phyloP scores from a whole-genome alignment of 2,113 vertebrate genomes.

The Pimephales promelas region DNA sequence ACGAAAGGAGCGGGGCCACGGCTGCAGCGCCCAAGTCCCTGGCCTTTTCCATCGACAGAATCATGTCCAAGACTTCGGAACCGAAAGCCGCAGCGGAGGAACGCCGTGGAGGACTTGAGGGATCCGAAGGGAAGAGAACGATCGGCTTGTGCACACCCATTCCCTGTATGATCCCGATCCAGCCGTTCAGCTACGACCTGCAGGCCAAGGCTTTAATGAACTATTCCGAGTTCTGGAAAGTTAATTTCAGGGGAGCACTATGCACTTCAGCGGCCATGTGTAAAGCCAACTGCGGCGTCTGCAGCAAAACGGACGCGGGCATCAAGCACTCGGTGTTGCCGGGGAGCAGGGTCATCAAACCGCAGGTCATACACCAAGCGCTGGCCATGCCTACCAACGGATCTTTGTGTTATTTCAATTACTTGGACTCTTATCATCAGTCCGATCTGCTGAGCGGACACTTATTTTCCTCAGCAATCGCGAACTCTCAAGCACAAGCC shows the following conservation, averaged over 20 bases:
- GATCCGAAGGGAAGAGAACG: constrained; percentile 81
- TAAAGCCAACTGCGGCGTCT: constrained; percentile 89
- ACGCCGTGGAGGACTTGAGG: constrained; percentile 67
- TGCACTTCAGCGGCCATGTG: constrained; percentile 84
- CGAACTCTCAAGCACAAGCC: constrained; percentile 82
- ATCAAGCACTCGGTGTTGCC: constrained; percentile 78
- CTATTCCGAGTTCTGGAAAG: constrained; percentile 96
- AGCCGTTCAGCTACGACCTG: constrained; percentile 89
- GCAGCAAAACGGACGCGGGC: constrained; percentile 85
- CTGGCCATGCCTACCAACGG: constrained; percentile 85
- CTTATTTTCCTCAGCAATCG: constrained; percentile 84
- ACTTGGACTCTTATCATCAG: constrained; percentile 92
- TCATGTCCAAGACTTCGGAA: constrained; percentile 96
- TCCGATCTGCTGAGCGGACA: constrained; percentile 88
- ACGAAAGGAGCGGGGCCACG: constrained; percentile 78
- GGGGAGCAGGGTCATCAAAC: constrained; percentile 88
- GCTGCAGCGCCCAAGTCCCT: constrained; percentile 86
- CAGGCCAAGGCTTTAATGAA: constrained; percentile 92
- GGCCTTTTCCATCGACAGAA: constrained; percentile 98
- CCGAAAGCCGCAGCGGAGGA: constrained; percentile 79
- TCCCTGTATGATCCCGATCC: constrained; percentile 92
- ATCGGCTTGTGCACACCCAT: constrained; percentile 89
- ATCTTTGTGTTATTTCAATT: constrained; percentile 96
- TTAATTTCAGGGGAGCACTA: constrained; percentile 82
- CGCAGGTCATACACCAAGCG: constrained; percentile 93